Conservation (phyloP, 2,888 invertebrate genomes). For the Lycophotia porphyrea region DNA sequence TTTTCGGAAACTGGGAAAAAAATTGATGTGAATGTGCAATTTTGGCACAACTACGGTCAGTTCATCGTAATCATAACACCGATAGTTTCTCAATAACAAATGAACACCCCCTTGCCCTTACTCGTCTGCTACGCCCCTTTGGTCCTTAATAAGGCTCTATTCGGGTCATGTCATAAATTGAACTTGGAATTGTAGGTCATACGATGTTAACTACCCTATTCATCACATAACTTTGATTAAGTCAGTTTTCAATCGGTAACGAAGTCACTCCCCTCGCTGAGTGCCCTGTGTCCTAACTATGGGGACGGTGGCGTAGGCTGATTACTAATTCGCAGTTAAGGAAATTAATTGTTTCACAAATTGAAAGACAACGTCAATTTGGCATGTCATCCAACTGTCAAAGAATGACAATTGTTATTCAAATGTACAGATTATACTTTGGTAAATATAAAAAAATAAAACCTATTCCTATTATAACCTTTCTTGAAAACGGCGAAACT, state of each 20-base stretch:
- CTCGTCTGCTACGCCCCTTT: constrained; percentile 8
- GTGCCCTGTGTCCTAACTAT: background rate
- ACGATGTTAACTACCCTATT: constrained; percentile 5
- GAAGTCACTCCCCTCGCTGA: background rate
- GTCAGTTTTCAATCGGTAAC: background rate
- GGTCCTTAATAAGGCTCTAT: constrained; percentile 5
- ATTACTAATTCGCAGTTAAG: background rate
- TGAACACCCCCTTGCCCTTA: constrained; percentile 3
- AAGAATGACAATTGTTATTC: background rate
- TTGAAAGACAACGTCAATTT: background rate
- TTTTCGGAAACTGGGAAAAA: no score
- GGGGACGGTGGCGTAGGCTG: background rate
- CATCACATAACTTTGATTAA: background rate
- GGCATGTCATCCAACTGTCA: background rate
- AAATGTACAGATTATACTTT: background rate
- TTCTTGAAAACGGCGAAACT: background rate
- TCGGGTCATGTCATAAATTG: constrained; percentile 26
- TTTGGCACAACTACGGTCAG: background rate
- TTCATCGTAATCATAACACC: background rate
- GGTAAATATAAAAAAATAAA: background rate
- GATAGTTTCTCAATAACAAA: background rate
- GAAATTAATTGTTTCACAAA: background rate
- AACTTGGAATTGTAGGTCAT: constrained; percentile 16
- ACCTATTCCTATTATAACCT: background rate
- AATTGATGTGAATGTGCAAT: background rate